Conservation (phyloP, 2,888 invertebrate species). For the Hybos culiciformis region DNA sequence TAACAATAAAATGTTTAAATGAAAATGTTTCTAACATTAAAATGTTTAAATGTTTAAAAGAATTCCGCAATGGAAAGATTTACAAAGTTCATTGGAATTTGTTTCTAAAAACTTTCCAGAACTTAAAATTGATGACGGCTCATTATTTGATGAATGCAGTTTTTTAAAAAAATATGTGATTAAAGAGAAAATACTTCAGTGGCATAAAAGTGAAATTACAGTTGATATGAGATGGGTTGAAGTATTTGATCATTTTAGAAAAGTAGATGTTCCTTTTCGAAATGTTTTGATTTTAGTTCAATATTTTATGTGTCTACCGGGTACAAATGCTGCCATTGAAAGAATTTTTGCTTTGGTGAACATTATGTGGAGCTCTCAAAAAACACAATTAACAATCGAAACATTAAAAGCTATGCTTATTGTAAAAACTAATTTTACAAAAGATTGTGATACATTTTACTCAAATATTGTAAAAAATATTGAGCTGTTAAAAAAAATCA, state of each 20-base stretch:
- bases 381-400: slow-evolving; percentile 3
- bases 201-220: too few relatives aligned
- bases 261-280: not conserved
- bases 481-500: not conserved
- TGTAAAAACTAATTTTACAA: not conserved
- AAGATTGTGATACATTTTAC: not conserved
- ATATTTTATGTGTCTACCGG: slow-evolving; percentile 4
- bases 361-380: slow-evolving; percentile 4
- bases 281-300: slow-evolving; percentile 2
- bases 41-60: not conserved
- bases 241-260: slow-evolving; percentile 1
- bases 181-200: too few relatives aligned
- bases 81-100: slow-evolving; percentile 5
- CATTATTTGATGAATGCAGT: slow-evolving; percentile 2
- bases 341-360: slow-evolving; percentile 6
- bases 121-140: slow-evolving; percentile 1
- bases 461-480: not conserved
- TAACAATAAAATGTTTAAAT: not conserved
- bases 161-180: slow-evolving; percentile 5
- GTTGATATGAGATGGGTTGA: not conserved
- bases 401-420: slow-evolving; percentile 4
- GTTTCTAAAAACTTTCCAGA: slow-evolving; percentile 3
- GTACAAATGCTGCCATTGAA: slow-evolving; percentile 5
- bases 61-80: slow-evolving; percentile 3
- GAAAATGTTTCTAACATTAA: not conserved